Conservation (phyloP, 2,113 vertebrate species). For the Callipepla squamata region DNA sequence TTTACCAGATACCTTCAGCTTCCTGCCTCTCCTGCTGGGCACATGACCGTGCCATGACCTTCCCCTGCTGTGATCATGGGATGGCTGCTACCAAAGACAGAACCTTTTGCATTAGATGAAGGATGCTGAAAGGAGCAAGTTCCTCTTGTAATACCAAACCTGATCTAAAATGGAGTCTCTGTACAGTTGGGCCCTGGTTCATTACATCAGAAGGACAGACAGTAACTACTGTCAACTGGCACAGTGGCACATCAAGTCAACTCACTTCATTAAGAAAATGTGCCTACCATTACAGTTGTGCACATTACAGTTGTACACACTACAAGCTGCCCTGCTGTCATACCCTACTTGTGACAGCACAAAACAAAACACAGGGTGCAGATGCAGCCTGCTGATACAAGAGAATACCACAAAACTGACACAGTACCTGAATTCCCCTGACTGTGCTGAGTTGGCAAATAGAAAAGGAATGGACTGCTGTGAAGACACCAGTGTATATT, state of each 20-base stretch:
- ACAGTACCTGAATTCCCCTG: not conserved
- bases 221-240: not conserved
- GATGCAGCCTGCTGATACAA: not conserved
- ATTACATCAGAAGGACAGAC: not conserved
- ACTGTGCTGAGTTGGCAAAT: not conserved
- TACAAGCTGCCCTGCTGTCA: not conserved
- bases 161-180: not conserved
- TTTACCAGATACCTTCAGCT: constrained; percentile 55
- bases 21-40: constrained; percentile 68
- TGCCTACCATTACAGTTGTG: fast-evolving
- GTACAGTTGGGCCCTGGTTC: not conserved
- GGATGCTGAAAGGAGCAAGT: constrained; percentile 59
- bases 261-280: not conserved
- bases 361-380: not conserved
- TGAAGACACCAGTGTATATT: not conserved
- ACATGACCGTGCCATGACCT: constrained; percentile 53
- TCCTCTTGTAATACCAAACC: not conserved
- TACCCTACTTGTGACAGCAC: not conserved
- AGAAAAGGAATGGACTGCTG: not conserved
- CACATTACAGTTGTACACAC: fast-evolving
- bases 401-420: not conserved
- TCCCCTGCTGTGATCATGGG: constrained; percentile 57
- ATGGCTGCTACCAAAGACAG: constrained; percentile 61
- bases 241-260: not conserved
- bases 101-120: constrained; percentile 70